Evolutionary conservation across 2,113 vertebrate species (phyloP).

Genomic region (Oxyruncus cristatus): DNA sequence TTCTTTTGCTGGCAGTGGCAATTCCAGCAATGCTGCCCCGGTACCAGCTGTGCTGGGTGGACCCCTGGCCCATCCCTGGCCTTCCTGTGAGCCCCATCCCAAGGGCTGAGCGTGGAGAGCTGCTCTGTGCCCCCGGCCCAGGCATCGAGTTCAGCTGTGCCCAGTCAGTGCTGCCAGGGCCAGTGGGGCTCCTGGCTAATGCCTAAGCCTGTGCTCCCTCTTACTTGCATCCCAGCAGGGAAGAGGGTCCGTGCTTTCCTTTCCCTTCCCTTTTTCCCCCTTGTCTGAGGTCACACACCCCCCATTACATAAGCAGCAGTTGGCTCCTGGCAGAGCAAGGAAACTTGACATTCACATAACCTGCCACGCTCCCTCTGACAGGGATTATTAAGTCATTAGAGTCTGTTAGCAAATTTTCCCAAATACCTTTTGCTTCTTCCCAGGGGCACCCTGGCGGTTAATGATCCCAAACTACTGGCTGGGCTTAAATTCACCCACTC

Average conservation of each 20-base stretch:
- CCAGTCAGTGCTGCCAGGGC: not conserved
- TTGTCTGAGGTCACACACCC: not conserved
- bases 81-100: fast-evolving
- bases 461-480: conserved; percentile 31
- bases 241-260: fast-evolving
- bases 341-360: conserved; percentile 52
- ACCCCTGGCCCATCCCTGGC: not conserved
- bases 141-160: not conserved
- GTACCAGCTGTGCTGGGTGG: not conserved
- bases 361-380: conserved; percentile 4
- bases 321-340: conserved; percentile 42
- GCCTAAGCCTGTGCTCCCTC: not conserved
- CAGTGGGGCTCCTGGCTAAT: not conserved
- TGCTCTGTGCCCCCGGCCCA: not conserved
- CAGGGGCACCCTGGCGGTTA: conserved; percentile 60
- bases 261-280: not conserved
- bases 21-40: fast-evolving
- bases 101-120: not conserved
- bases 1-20: not conserved
- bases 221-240: not conserved
- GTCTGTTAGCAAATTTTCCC: conserved; percentile 60
- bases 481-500: conserved; percentile 2
- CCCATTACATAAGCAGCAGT: conserved; percentile 40
- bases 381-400: conserved; percentile 64
- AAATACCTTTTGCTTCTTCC: conserved; percentile 55